Evolutionary conservation across 2,113 vertebrate species (phyloP), one percentile per base, ranked within the genome.

Genomic region (Anser cygnoides): DNA sequence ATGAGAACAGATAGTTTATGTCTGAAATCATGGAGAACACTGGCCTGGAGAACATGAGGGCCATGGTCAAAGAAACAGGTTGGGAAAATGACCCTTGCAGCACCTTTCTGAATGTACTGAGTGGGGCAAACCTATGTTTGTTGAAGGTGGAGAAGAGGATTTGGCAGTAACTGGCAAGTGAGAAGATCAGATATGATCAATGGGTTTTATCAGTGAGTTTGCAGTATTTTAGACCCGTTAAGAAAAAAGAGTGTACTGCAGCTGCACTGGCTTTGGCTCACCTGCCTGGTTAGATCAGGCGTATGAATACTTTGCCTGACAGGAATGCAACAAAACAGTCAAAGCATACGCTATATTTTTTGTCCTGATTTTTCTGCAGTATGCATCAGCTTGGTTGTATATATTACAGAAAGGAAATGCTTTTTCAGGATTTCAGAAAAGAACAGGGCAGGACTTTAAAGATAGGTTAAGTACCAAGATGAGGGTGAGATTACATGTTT

Each of bases 291-390:
- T 85, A 85, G 87, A 57, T 72, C 35, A 83, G 63, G 70, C 54
- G 49, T 28, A n/a, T 55, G 44, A 90, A 87, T 77, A 41, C 65
- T 84, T 90, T 84, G 63, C 55, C 54, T 55, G 39, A 44, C 31
- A 85, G 55, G 79, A 94, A 93, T 86, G 83, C 72, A 70, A 80
- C 54, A 77, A 41, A 94, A 44, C 67, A 84, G 61, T 26, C 75
- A 86, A 81, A 94, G 50, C 63, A 88, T 72, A 72, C 23, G 20
- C 66, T 26, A 16, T 22, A 31, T 29, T 50, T 35, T 78, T 35
- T 78, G 35, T 31, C 39, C 37, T 58, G 21, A 43, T 35, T 94
- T 84, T 84, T 65, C 68, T 75, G 28, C 43, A 91, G 10, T 33
- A 37, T 26, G 28, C 21, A 84, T 84, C 68, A 59, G 59, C 54